Conservation (phyloP, 37 sponge, comb jelly and placozoan species). For the Mnemiopsis leidyi region DNA sequence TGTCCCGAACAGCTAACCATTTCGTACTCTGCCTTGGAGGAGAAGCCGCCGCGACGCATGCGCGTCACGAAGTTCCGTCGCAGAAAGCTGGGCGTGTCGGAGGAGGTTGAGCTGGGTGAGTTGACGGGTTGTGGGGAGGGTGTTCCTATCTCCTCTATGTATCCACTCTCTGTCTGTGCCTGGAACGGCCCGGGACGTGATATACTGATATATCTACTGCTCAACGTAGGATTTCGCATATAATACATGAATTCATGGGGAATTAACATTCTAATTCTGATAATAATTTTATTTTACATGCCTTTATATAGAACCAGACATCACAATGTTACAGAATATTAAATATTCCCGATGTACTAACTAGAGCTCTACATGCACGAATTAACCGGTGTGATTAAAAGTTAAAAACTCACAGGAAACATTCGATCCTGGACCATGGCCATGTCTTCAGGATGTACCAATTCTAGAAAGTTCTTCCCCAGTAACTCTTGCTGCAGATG, state of each 20-base stretch:
- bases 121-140: background rate
- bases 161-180: conserved; percentile 26
- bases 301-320: too few relatives aligned
- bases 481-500: background rate
- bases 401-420: background rate
- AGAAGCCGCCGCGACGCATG: conserved; percentile 21
- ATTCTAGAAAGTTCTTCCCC: conserved; percentile 5
- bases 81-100: conserved; percentile 26
- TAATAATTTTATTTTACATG: too few relatives aligned
- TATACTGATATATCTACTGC: background rate
- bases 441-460: background rate
- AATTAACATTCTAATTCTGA: too few relatives aligned
- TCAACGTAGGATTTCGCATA: background rate
- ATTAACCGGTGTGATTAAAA: too few relatives aligned
- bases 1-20: conserved; percentile 49
- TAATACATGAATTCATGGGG: too few relatives aligned
- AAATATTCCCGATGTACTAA: too few relatives aligned
- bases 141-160: conserved; percentile 30
- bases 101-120: conserved; percentile 5
- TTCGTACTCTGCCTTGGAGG: background rate
- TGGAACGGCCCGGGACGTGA: background rate
- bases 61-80: conserved; percentile 23
- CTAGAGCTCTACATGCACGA: too few relatives aligned
- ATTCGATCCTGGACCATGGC: background rate
- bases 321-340: too few relatives aligned